Evolutionary conservation across 2,113 vertebrate species (phyloP).

Genomic region (Bothrops jararaca): DNA sequence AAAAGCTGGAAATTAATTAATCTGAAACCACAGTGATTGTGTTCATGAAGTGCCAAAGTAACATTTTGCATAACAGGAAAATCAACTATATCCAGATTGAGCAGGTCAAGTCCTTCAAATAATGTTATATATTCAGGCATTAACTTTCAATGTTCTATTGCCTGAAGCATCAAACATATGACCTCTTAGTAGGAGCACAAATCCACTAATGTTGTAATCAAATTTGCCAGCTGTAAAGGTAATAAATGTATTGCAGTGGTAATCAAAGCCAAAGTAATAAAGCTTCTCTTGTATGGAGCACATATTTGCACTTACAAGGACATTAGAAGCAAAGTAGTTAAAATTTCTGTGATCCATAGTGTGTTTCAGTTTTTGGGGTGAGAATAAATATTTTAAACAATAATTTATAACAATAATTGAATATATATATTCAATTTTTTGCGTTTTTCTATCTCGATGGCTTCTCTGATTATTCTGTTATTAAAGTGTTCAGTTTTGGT

Average conservation of each 20-base stretch:
- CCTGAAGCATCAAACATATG: not conserved
- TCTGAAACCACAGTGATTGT: not conserved
- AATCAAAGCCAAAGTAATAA: not conserved
- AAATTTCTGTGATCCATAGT: not conserved
- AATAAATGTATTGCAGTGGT: not conserved
- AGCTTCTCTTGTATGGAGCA: not conserved
- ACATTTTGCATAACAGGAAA: not conserved
- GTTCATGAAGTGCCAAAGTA: not conserved
- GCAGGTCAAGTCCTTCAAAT: not conserved
- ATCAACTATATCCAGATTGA: not conserved
- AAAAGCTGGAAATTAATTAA: not conserved
- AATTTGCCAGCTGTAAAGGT: not conserved
- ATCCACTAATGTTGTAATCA: not conserved
- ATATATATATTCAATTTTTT: too few relatives aligned
- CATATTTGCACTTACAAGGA: not conserved
- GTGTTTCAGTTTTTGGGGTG: not conserved
- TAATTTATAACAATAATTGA: not conserved
- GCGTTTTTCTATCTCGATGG: too few relatives aligned
- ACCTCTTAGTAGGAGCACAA: not conserved
- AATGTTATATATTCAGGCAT: not conserved
- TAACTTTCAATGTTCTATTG: not conserved
- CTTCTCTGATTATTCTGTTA: too few relatives aligned
- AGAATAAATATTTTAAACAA: not conserved
- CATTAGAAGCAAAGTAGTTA: not conserved
- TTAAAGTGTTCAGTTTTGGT: too few relatives aligned